Evolutionary conservation across 2,113 vertebrate species (phyloP).

Genomic region (Corvus hawaiiensis): DNA sequence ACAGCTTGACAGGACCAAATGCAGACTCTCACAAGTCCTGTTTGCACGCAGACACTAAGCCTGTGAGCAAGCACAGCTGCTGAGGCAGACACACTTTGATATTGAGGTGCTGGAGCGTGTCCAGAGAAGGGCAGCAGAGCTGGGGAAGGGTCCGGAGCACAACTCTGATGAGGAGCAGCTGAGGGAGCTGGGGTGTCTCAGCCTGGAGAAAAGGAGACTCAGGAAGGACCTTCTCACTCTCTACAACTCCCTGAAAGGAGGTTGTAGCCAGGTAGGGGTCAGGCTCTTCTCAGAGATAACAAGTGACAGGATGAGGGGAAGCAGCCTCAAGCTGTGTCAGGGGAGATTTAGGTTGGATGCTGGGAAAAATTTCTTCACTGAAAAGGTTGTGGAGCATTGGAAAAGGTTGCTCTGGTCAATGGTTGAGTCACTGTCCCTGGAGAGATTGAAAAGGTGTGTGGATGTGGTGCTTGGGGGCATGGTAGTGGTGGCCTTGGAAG

Average conservation of each 20-base stretch:
- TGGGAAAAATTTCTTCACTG: not conserved
- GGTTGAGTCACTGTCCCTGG: not conserved
- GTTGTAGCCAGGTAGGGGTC: no score
- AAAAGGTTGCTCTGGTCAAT: not conserved
- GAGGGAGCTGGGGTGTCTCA: not conserved
- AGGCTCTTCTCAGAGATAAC: not conserved
- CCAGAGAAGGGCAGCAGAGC: not conserved
- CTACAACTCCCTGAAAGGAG: not conserved
- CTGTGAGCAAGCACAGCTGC: not conserved
- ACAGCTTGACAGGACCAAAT: not conserved
- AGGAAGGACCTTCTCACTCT: not conserved
- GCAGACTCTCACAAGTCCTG: not conserved
- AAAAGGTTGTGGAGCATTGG: not conserved
- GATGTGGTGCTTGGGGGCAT: not conserved
- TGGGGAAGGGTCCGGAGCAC: not conserved
- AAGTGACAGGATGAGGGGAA: not conserved
- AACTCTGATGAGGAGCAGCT: not conserved
- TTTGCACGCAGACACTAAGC: not conserved
- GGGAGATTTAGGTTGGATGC: not conserved
- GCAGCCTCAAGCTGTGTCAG: not conserved
- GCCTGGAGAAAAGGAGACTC: not conserved
- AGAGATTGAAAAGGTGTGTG: not conserved
- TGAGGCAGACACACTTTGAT: rapidly evolving
- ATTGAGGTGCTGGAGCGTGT: not conserved
- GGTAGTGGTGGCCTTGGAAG: not conserved